Base-by-base conservation (phyloP, 1,140 invertebrate species). In the Lineus longissimus region DNA sequence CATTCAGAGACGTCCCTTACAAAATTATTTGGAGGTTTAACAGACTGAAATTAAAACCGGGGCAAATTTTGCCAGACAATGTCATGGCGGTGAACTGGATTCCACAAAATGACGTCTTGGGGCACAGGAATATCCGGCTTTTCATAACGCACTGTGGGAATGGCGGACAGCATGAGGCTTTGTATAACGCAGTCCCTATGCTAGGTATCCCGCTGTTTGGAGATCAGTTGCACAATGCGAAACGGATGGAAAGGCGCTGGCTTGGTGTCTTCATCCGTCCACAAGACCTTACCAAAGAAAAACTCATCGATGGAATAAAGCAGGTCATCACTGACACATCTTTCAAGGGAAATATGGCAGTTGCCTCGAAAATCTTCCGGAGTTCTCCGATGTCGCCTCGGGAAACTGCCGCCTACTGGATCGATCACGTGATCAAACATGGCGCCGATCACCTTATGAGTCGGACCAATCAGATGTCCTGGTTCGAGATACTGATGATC, bases 71-170 rank as follows among this genome's bases (percentile, higher is more conserved):
- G 25, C 58, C 58, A 17, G 2, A 2, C 9, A 40, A 31, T 30
- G n/a, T 22, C 4, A 41, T 40, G 19, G n/a, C 29, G n/a, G 58
- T 36, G 15, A 85, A 85, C 69, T 91, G 89, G 88, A 71, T 89
- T 63, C 89, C 89, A 1, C 89, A 90, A 76, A 82, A 86, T 23
- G 59, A 71, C 45, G 22, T 65, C 61, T 56, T 64, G 55, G 72
- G 63, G 36, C 71, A 73, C 60, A 58, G 63, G 11, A 66, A 71
- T 23, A 56, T 68, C 11, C 61, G 64, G 23, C 17, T 66, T 13
- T 76, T 76, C 64, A 71, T 76, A 43, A 70, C 72, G 0, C 74
- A 76, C 56, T 64, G 66, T 55, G 74, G 74, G 4, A 55, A 68
- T 17, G 76, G 76, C 41, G 66, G 72, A 19, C 64, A 70, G 27